Evolutionary conservation across 2,113 vertebrate species (phyloP), one percentile per base, ranked within the genome.

Genomic region (Hippoglossus stenolepis): DNA sequence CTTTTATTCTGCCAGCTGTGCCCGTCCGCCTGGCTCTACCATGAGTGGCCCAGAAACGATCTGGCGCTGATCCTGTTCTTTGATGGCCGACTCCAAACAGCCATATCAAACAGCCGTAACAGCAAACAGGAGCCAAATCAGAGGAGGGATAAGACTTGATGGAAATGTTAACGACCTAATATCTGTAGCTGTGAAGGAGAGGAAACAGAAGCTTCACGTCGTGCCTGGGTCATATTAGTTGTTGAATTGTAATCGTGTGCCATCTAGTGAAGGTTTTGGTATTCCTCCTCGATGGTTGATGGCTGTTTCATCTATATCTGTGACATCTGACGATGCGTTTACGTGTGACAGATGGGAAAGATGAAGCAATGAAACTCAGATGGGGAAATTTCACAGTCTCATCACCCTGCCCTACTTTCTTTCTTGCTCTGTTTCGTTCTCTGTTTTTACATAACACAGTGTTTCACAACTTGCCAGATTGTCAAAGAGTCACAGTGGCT

Each of bases 381-480:
- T 60, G 45, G 24, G 60, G 20, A 54, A 9, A 17, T 54, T 54
- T 54, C 51, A 18, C 47, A 51, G 47, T 18, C 47, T 18, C 47
- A 7, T 18, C 17, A 54, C 51, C 20, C 51, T 54, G 51, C 20
- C 20, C 51, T 15, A 9, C 51, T 54, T n/a, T 51, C 47, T 51
- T 54, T 54, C 47, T 20, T n/a, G 35, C 64, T 28, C 43, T 21
- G 58, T 69, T 43, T 21, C 62, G 59, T 43, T 31, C 24, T 54
- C 51, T 15, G 14, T 54, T 59, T 91, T 93, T 92, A 91, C 68
- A 47, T 88, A 90, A 91, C 75, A 77, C 75, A 77, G 65, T 72
- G 83, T 93, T 92, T 91, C 91, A 63, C 93, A 89, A 92, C 85
- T 89, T 81, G 75, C 68, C 85, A 92, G 88, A 89, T 90, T 91